Base-by-base conservation (phyloP, 2,113 vertebrate species). In the Lophochroa leadbeateri region DNA sequence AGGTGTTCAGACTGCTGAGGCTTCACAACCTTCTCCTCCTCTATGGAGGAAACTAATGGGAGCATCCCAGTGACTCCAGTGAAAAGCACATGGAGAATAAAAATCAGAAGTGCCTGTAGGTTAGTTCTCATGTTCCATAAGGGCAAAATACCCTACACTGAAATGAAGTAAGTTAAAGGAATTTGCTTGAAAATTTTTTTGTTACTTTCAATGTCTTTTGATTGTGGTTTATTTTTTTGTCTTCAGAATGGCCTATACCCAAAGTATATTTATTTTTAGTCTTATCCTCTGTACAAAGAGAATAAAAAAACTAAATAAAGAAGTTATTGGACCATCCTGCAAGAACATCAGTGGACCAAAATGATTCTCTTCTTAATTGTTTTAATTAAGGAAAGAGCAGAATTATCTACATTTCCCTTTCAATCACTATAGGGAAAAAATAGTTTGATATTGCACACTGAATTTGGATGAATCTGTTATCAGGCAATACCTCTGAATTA, bases 331-430 rank as follows among this genome's bases (percentile, higher is more conserved):
- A 11, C 21, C 7, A 31, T 70, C 7, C 33, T 81, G 11, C 33
- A 92, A 63, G 41, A 88, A 82, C 25, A 44, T 39, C 63, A 78
- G 4, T 70, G 61, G 70, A 86, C 52, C 27, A 85, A 68, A 91
- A 91, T 55, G 0, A 50, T 87, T 70, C 7, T 44, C 29, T 27
- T 61, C 31, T 46, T 82, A 81, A 77, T 80, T 88, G 21, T 57
- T 94, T 86, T 91, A 92, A 61, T 81, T 82, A 69, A 82, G 16
- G 28, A 65, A 88, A 92, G 88, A 44, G 6, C 7, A 78, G 91
- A 93, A 67, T 53, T 74, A 69, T 81, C 47, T 82, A 28, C 10
- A 52, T 74, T 83, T 47, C n/a, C 50, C 6, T 79, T 87, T 69
- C 74, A 71, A 58, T 71, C 95, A 49, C n/a, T 71, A 53, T 65